phyloP scores from a whole-genome alignment of 2,113 vertebrate species.

The Copsychus sechellarum region DNA sequence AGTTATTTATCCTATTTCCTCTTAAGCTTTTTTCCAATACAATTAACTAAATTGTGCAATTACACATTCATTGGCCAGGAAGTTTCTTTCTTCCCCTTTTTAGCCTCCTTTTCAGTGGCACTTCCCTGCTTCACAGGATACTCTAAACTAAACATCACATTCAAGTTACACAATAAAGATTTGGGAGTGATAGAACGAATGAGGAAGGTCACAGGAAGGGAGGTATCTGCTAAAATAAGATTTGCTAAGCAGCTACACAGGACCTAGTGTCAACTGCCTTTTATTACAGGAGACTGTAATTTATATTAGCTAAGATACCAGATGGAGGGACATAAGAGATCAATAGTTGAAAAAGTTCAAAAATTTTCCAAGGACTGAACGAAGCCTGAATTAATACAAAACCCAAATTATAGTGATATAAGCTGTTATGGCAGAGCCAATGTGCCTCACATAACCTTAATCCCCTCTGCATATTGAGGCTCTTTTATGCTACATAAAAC shows the following conservation, averaged over 20 bases:
- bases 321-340: background rate
- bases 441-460: background rate
- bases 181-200: background rate
- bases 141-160: slow-evolving; percentile 48
- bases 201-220: slow-evolving; percentile 8
- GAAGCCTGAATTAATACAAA: background rate
- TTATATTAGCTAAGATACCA: background rate
- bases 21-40: slow-evolving; percentile 28
- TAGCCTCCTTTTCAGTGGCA: slow-evolving; percentile 12
- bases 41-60: slow-evolving; percentile 31
- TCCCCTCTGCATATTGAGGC: background rate
- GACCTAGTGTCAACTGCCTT: background rate
- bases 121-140: slow-evolving; percentile 49
- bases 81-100: slow-evolving; percentile 38
- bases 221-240: slow-evolving; percentile 38
- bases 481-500: background rate
- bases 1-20: slow-evolving; percentile 16
- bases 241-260: background rate
- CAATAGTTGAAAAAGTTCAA: background rate
- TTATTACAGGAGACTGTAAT: background rate
- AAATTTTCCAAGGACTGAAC: background rate
- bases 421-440: background rate
- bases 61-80: slow-evolving; percentile 40
- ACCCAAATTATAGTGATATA: background rate
- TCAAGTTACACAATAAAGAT: slow-evolving; percentile 29